Base-by-base conservation (phyloP, 2,797 vertebrate species). In the Coregonus ussuriensis region DNA sequence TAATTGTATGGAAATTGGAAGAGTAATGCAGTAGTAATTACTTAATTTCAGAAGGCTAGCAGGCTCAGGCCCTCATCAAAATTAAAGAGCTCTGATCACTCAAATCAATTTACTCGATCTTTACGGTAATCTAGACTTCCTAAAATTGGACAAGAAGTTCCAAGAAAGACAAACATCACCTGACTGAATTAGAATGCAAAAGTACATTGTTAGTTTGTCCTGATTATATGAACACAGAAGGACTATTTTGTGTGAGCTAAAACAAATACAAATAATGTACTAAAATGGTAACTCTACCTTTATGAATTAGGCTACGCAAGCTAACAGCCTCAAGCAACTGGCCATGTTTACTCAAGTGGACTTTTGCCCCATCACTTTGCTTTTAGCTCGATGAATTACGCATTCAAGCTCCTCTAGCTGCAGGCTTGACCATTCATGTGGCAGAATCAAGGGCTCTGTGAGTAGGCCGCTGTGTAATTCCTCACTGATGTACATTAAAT, bases 401-500 rank as follows among this genome's bases (percentile, higher is more conserved):
- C 21, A 51, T 51, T 21, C 4, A 68, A 31, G 37, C n/a, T 72
- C 4, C 51, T 70, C 25, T 25, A n/a, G 62, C 74, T 79, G 68
- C 72, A 66, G 54, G 81, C 67, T 69, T 72, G 79, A 83, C 71
- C 79, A 76, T 37, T 65, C 70, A 73, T 65, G 68, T 74, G 69
- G 68, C 52, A 79, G 37, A 76, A 75, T 76, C 75, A 53, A 73
- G 65, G 47, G 25, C 21, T 15, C 3, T 14, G 69, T 33, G 31
- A 71, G 47, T 53, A 37, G 31, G 53, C 9, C 7, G n/a, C 69
- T 16, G 15, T 52, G 56, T 65, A 62, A 76, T 76, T 78, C 54
- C 13, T 69, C 66, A 73, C 70, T 75, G 62, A 67, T 41, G 66
- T 62, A 65, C 67, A 80, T 81, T 62, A 83, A 81, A 81, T 74